Base-by-base conservation (phyloP, 2,797 vertebrate species). In the Mormyrops boulengeri region DNA sequence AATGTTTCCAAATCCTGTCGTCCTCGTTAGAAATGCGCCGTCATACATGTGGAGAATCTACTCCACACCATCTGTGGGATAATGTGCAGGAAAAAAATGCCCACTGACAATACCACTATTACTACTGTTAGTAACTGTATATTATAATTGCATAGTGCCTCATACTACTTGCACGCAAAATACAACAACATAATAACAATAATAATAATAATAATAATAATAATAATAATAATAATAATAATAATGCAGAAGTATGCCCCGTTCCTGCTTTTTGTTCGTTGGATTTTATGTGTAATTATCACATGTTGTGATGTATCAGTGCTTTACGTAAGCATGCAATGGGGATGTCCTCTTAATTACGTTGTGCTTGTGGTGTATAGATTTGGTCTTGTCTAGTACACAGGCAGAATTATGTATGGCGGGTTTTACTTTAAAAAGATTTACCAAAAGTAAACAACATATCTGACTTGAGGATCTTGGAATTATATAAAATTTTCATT, bases 1-100 rank as follows among this genome's bases (percentile, higher is more conserved):
- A 50, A 50, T 85, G 80, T 50, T 47, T 85, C 47, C 80, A 85
- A n/a, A 50, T 85, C 44, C 41, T 11, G 41, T 22, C 17, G 47
- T 22, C 47, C 41, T 84, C 19, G 44, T 84, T 84, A 12, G 44
- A 84, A 84, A 84, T 84, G n/a, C 47, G 41, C 44, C 6, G 47
- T 85, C 80, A 85, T 85, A 85, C 47, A 38, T 82, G 85, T 47
- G 38, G 62, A 90, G 73, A n/a, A 85, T 85, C 41, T 47, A 26
- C 34, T 47, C 38, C 41, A 82, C 38, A 19, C 14, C 80, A 26
- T 85, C 22, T 85, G 34, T 26, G 9, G 47, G n/a, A 85, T 85
- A 85, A 85, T 49, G 44, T 84, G 44, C 38, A 44, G 9, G 62
- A 30, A 66, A 66, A 66, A 66, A 9, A 14, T 44, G 34, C 4